Evolutionary conservation across 2,888 invertebrate genomes (phyloP).

Genomic region (Junonia oenone): DNA sequence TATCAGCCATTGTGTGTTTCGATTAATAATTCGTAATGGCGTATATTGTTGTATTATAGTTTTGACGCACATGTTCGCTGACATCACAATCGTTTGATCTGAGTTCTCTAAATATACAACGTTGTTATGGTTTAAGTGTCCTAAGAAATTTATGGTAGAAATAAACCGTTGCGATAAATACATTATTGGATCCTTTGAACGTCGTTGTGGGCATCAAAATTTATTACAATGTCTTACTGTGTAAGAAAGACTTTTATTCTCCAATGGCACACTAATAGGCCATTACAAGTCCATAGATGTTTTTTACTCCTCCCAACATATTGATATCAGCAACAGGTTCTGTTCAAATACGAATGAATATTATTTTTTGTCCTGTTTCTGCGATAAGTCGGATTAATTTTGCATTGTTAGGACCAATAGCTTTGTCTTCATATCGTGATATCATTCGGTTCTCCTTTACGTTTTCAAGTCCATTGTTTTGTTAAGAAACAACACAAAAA

Average conservation of each 20-base stretch:
- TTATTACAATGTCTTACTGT: constrained; percentile 2
- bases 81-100: background rate
- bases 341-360: constrained; percentile 9
- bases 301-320: constrained; percentile 5
- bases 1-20: no score
- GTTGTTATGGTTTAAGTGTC: background rate
- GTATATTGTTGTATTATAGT: background rate
- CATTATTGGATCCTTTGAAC: background rate
- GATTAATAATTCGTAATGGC: no score
- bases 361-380: constrained; percentile 23
- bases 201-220: background rate
- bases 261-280: constrained; percentile 12
- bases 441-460: constrained; percentile 26
- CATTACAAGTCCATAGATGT: constrained; percentile 1
- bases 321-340: constrained; percentile 5
- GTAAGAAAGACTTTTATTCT: constrained; percentile 1
- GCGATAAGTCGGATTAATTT: constrained; percentile 30
- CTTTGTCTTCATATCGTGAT: constrained; percentile 28
- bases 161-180: background rate
- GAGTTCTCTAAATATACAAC: background rate
- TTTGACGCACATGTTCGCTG: background rate
- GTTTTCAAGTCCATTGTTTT: constrained; percentile 30
- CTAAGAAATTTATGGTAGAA: background rate
- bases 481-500: constrained; percentile 27
- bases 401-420: constrained; percentile 29